These are phyloP conservation scores for Limenitis arthemis DNA, from an alignment of 2,888 invertebrate species.

Conservation along the genomic window DNA sequence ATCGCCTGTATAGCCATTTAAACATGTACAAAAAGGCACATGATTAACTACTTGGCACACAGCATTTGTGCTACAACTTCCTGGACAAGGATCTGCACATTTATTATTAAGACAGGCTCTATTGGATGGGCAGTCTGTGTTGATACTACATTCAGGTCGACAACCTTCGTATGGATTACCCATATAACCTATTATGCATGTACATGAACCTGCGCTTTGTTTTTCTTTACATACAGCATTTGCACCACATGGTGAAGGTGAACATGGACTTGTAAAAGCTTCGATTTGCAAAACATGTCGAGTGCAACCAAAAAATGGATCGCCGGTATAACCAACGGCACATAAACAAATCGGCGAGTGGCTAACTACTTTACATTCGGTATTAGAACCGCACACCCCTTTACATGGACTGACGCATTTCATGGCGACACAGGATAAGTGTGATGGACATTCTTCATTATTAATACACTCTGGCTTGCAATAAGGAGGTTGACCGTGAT, in stretches of 20 bases:
- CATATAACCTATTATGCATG: conserved; percentile 78
- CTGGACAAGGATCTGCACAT: conserved; percentile 84
- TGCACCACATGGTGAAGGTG: conserved; percentile 75
- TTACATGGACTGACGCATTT: conserved; percentile 85
- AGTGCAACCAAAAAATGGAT: conserved; percentile 80
- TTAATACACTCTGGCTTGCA: conserved; percentile 86
- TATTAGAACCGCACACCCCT: conserved; percentile 78
- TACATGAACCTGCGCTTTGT: conserved; percentile 76
- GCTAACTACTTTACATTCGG: conserved; percentile 83
- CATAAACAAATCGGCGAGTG: conserved; percentile 85
- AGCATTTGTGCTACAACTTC: conserved; percentile 82
- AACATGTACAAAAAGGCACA: conserved; percentile 78
- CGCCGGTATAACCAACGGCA: conserved; percentile 77
- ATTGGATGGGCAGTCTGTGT: conserved; percentile 80
- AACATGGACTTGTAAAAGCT: conserved; percentile 67
- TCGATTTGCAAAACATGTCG: conserved; percentile 46
- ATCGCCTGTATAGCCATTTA: conserved; percentile 80
- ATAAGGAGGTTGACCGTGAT: conserved; percentile 80
- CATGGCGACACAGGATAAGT: conserved; percentile 80
- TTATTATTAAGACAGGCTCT: conserved; percentile 80
- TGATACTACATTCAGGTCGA: conserved; percentile 80
- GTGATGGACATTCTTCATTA: conserved; percentile 79
- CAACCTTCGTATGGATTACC: conserved; percentile 87
- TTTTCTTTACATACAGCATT: conserved; percentile 76
- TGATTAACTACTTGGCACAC: conserved; percentile 82